Conservation (phyloP, 2,797 vertebrate genomes). For the Rhinella marina region DNA sequence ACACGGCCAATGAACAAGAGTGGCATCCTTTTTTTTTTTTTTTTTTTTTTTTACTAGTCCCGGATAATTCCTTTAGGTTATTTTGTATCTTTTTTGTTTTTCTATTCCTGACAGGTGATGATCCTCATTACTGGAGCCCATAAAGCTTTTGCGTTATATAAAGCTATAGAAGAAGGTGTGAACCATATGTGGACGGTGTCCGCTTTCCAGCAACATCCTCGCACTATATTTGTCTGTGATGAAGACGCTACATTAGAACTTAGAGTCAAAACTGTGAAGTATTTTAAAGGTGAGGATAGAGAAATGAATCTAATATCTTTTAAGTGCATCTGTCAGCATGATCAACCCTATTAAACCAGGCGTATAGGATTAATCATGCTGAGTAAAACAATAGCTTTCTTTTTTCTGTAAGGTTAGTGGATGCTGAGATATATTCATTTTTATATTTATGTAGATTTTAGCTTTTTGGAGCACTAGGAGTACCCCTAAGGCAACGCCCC, state of each 20-base stretch:
- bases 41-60: background rate
- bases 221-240: constrained; percentile 82
- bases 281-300: constrained; percentile 81
- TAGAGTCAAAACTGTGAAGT: constrained; percentile 84
- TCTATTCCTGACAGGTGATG: constrained; percentile 73
- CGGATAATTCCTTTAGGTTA: background rate
- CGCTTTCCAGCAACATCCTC: constrained; percentile 82
- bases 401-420: no score
- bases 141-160: constrained; percentile 83
- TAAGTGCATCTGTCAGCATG: no score
- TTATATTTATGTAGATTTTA: no score
- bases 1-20: no score
- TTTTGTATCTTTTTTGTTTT: background rate
- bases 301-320: background rate
- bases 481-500: no score
- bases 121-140: constrained; percentile 84
- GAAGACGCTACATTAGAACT: constrained; percentile 84
- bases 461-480: no score
- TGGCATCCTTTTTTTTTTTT: background rate
- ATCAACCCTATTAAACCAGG: no score
- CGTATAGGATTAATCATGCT: no score
- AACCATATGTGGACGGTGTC: constrained; percentile 85
- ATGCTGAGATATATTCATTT: no score
- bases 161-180: constrained; percentile 84
- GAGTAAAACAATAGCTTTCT: no score